These are phyloP conservation scores for Hydrocynus forskahlii DNA, from an alignment of 2,797 vertebrate genomes.

Conservation along the genomic window DNA sequence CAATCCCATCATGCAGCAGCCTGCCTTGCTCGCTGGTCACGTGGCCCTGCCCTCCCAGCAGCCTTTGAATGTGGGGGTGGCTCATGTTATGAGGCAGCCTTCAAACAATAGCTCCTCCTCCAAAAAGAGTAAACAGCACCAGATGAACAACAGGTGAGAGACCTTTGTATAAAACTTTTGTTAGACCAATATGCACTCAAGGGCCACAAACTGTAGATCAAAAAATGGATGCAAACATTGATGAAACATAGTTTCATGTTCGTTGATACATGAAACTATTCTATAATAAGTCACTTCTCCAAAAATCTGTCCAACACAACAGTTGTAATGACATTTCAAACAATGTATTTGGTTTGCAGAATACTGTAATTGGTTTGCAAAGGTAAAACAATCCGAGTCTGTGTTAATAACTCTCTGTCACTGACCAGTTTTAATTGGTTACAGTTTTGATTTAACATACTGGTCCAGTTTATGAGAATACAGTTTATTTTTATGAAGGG, in stretches of 20 bases:
- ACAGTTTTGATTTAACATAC: too few species aligned
- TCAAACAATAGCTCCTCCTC: slow-evolving; percentile 85
- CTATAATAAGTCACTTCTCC: not conserved
- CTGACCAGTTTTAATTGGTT: too few species aligned
- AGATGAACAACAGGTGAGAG: slow-evolving; percentile 83
- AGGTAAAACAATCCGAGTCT: too few species aligned
- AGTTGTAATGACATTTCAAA: not conserved
- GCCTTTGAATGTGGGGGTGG: slow-evolving; percentile 95
- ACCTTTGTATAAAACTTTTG: not conserved
- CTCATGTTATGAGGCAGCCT: slow-evolving; percentile 97
- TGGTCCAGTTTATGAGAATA: too few species aligned
- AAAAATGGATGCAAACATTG: not conserved
- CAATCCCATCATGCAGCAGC: slow-evolving; percentile 99
- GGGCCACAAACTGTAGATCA: not conserved
- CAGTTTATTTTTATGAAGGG: not conserved
- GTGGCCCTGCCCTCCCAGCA: slow-evolving; percentile 93
- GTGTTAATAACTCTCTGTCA: too few species aligned
- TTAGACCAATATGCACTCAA: not conserved
- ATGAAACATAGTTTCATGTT: not conserved
- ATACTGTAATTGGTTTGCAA: too few species aligned
- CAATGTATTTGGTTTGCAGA: not conserved
- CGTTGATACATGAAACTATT: not conserved
- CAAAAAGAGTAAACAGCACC: slow-evolving; percentile 94
- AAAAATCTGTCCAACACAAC: not conserved
- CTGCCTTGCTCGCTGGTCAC: slow-evolving; percentile 89